Percentiles rank a stretch among this genome's conserved stretches.
Conservation (phyloP, 1,140 invertebrate genomes). For the Araneus ventricosus region DNA sequence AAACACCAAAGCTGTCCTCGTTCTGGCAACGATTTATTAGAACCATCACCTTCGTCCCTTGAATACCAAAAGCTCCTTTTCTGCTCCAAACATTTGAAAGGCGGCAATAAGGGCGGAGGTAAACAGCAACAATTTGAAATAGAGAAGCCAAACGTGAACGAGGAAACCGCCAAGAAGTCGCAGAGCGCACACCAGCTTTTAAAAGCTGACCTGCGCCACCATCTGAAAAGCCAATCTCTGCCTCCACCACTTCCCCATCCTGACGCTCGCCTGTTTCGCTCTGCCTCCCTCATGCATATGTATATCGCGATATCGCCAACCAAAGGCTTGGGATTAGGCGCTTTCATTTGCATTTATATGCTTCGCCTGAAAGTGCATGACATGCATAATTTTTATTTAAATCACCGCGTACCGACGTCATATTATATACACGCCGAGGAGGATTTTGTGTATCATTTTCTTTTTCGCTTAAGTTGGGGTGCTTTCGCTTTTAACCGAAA, state of each 20-base stretch:
- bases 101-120: background rate
- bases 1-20: background rate
- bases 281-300: constrained; percentile 71
- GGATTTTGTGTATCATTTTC: constrained; percentile 40
- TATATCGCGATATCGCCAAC: constrained; percentile 70
- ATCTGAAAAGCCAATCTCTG: constrained; percentile 52
- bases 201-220: constrained; percentile 35
- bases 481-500: constrained; percentile 21
- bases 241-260: background rate
- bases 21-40: constrained; percentile 1
- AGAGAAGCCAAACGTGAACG: constrained; percentile 53
- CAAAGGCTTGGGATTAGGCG: constrained; percentile 57
- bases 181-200: constrained; percentile 2
- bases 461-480: background rate
- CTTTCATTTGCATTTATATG: constrained; percentile 76
- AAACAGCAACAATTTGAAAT: constrained; percentile 54
- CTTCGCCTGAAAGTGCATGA: constrained; percentile 74
- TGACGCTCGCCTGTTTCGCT: background rate
- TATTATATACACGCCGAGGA: constrained; percentile 50
- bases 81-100: background rate
- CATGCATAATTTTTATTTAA: constrained; percentile 76
- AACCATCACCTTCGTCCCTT: background rate
- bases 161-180: background rate
- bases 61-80: background rate
- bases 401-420: constrained; percentile 58